Percentiles rank a stretch among this genome's conserved stretches.
These are phyloP conservation scores for Acrocephalus scirpaceus DNA, from an alignment of 2,797 vertebrate genomes.

Conservation along the genomic window DNA sequence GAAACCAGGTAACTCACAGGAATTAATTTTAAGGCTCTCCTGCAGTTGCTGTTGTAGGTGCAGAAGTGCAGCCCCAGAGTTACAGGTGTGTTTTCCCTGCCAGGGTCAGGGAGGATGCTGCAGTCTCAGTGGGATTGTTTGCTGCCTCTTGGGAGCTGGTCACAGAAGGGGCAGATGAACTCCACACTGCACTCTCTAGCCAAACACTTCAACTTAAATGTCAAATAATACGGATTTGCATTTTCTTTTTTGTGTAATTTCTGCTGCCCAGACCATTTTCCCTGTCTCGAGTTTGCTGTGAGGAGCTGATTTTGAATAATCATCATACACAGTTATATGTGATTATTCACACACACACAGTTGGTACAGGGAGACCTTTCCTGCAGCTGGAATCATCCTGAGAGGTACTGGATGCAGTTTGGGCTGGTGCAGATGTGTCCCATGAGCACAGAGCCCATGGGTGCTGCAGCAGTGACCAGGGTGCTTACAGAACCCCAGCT, in stretches of 20 bases:
- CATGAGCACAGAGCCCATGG: accelerated
- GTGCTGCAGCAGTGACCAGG: background rate
- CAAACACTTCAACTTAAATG: background rate
- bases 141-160: background rate
- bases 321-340: background rate
- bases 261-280: background rate
- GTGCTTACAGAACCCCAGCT: background rate
- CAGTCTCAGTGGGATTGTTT: background rate
- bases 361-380: background rate
- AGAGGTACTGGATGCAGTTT: background rate
- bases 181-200: background rate
- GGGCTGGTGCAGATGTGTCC: background rate
- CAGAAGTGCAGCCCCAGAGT: background rate
- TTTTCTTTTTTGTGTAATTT: background rate
- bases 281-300: background rate
- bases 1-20: background rate
- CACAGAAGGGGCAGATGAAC: background rate
- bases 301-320: background rate
- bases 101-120: background rate
- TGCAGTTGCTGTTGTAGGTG: background rate
- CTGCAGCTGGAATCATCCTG: background rate
- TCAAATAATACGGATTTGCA: background rate
- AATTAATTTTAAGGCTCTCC: background rate
- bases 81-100: background rate
- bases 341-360: background rate